These are phyloP conservation scores for Bombus fervidus DNA, from an alignment of 1,140 invertebrate species.

Conservation along the genomic window DNA sequence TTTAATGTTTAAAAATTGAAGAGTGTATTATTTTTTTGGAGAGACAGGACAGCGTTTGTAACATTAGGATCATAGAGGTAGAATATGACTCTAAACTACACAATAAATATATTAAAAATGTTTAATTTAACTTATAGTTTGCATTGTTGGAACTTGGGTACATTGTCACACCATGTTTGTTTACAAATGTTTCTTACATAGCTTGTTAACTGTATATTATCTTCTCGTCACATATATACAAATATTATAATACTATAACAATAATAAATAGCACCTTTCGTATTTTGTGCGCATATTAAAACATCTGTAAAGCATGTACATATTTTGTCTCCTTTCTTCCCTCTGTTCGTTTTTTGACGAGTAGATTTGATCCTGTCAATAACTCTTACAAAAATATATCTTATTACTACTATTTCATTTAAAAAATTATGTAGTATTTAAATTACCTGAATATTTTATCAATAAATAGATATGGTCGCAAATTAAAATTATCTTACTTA, in stretches of 20 bases:
- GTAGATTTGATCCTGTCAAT: conserved; percentile 8
- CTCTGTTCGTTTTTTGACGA: not conserved
- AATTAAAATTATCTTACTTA: conserved; percentile 22
- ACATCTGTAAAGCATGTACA: conserved; percentile 14
- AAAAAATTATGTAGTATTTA: conserved; percentile 2
- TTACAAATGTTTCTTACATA: conserved; percentile 44
- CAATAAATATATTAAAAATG: conserved; percentile 58
- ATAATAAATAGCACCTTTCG: conserved; percentile 73
- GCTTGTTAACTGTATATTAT: conserved; percentile 9
- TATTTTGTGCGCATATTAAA: conserved; percentile 9
- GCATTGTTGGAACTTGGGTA: not conserved
- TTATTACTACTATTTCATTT: not conserved
- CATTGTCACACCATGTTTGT: conserved; percentile 21
- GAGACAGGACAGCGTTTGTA: not conserved
- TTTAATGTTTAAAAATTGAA: not conserved
- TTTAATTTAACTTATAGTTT: conserved; percentile 32
- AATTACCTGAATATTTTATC: conserved; percentile 10
- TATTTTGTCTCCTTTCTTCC: not conserved
- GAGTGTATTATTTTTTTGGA: not conserved
- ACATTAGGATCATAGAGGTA: not conserved
- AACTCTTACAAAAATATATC: conserved; percentile 34
- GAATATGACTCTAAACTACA: conserved; percentile 17
- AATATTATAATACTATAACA: conserved; percentile 63
- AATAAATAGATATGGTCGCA: conserved; percentile 27
- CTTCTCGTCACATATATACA: conserved; percentile 35